These are phyloP conservation scores for Elymnias hypermnestra DNA, from an alignment of 1,140 invertebrate genomes.

Conservation along the genomic window DNA sequence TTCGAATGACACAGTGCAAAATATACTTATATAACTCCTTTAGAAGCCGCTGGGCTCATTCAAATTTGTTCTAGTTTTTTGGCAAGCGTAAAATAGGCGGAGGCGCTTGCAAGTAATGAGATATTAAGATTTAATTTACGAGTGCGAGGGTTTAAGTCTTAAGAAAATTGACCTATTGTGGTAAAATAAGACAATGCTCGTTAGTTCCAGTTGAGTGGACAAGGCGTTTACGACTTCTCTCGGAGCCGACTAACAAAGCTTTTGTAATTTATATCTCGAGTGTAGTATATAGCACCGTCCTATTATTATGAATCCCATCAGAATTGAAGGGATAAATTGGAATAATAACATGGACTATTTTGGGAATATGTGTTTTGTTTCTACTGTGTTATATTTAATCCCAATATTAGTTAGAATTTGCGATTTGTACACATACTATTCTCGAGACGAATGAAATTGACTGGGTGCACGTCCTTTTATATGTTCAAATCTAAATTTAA, in stretches of 20 bases:
- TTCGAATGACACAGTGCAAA: too few relatives aligned
- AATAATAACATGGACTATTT: too few relatives aligned
- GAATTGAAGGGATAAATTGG: slow-evolving; percentile 8
- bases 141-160: slow-evolving; percentile 53
- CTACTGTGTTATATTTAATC: too few relatives aligned
- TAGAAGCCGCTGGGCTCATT: background rate
- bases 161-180: slow-evolving; percentile 71
- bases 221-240: slow-evolving; percentile 43
- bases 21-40: background rate
- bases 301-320: slow-evolving; percentile 13
- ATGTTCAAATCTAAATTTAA: too few relatives aligned
- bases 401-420: too few relatives aligned
- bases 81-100: slow-evolving; percentile 45
- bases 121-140: slow-evolving; percentile 68
- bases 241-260: slow-evolving; percentile 45
- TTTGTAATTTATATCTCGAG: slow-evolving; percentile 59
- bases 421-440: too few relatives aligned
- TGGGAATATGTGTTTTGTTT: too few relatives aligned
- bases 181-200: slow-evolving; percentile 62
- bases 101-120: slow-evolving; percentile 62
- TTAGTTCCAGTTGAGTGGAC: slow-evolving; percentile 60
- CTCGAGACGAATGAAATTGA: too few relatives aligned
- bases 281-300: slow-evolving; percentile 24
- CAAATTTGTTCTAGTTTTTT: slow-evolving; percentile 44
- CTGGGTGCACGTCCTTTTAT: too few relatives aligned